Conservation (phyloP, 1,140 invertebrate species). For the Steinernema khuongi region DNA sequence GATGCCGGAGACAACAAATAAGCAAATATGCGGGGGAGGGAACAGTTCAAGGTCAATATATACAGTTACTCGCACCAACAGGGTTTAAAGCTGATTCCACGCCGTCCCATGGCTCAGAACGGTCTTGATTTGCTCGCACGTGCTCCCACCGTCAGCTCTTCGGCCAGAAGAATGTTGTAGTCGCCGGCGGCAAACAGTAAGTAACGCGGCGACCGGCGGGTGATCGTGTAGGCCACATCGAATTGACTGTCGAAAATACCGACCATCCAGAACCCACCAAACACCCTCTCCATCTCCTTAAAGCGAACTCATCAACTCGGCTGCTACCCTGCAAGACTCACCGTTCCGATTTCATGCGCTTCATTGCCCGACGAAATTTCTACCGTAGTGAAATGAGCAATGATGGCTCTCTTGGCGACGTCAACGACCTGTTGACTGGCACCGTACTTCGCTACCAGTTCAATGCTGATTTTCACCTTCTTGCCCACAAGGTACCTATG, state of each 20-base stretch:
- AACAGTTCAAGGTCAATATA: neutral
- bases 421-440: neutral
- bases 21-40: neutral
- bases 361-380: neutral
- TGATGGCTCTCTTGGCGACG: neutral
- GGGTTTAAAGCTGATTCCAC: neutral
- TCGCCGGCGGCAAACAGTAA: neutral
- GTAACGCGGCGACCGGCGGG: neutral
- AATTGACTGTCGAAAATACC: neutral
- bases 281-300: neutral
- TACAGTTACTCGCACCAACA: slow-evolving; percentile 3
- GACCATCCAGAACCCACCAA: slow-evolving; percentile 6
- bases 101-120: neutral
- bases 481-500: neutral
- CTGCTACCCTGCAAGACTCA: neutral
- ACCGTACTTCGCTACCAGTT: neutral
- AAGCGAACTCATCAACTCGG: neutral
- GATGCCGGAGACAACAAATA: slow-evolving; percentile 2
- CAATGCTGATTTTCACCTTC: neutral
- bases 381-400: neutral
- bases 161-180: neutral
- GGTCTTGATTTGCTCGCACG: neutral
- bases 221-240: slow-evolving; percentile 3
- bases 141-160: neutral
- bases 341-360: neutral